Conservation (phyloP, 2,797 vertebrate genomes). For the Brachyrhaphis roseni region DNA sequence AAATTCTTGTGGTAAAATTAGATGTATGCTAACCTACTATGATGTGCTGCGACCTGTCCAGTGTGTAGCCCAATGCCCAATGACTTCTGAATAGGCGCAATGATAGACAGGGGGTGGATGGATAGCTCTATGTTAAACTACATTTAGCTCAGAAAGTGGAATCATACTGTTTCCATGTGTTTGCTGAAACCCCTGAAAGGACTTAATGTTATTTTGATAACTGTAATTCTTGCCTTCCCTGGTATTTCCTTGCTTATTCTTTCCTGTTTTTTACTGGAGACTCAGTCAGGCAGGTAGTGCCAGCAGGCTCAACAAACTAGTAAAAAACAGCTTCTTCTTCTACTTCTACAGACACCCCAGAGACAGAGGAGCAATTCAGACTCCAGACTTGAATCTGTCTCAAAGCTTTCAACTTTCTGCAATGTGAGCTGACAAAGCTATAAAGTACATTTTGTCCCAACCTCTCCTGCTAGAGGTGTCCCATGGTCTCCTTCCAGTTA, state of each 20-base stretch:
- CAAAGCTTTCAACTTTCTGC: constrained; percentile 58
- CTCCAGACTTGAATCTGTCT: constrained; percentile 59
- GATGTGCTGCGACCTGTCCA: not conserved
- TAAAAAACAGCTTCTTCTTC: constrained; percentile 41
- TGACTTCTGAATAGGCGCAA: not conserved
- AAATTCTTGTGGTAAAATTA: not conserved
- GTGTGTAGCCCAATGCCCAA: not conserved
- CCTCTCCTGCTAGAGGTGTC: constrained; percentile 60
- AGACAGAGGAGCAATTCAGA: constrained; percentile 57
- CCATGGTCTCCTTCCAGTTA: constrained; percentile 56
- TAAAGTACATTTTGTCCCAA: constrained; percentile 69
- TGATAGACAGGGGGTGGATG: not conserved
- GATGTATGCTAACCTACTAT: not conserved
- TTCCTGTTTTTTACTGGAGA: constrained; percentile 29
- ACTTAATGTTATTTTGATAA: not conserved
- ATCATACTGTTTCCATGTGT: not conserved
- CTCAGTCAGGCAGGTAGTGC: constrained; percentile 37
- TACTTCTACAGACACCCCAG: constrained; percentile 51
- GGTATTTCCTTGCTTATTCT: constrained; percentile 31
- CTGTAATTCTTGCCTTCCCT: not conserved
- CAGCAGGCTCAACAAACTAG: constrained; percentile 56
- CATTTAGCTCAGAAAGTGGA: not conserved
- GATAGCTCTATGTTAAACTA: not conserved
- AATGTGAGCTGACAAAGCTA: constrained; percentile 65
- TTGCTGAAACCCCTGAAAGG: not conserved